Evolutionary conservation across 1,140 invertebrate species (phyloP), one percentile per base, ranked within the genome.

Genomic region (Bradysia coprophila): DNA sequence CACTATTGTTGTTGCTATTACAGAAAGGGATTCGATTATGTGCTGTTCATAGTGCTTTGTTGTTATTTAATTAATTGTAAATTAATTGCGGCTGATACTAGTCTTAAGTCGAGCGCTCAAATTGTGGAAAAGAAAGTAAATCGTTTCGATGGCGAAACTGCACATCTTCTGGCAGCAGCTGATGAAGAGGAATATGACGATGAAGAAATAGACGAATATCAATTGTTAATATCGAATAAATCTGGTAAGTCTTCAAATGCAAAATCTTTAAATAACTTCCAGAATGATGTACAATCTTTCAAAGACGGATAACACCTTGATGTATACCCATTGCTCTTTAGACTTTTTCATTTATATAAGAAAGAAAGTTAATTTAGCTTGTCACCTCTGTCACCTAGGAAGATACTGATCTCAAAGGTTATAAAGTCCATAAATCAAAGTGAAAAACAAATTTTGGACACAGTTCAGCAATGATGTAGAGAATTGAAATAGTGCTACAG

Each of bases 151-250:
- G 54, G 56, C 31, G 56, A 56, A 46, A 53, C 51, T 43, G 53
- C 49, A 50, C 50, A 58, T 53, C 50, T 58, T 51, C 54, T 53
- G 52, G 56, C 56, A 21, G 56, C 58, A 46, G 56, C 58, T 22
- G 54, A 59, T 44, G 56, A 59, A 39, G 52, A 50, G 42, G 55
- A 50, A 43, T 59, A 58, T 55, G 52, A 51, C 15, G 56, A 59
- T 42, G 56, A 59, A 40, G 49, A 57, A 42, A 36, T 46, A 20
- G 56, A 59, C 42, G 56, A 59, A 24, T 41, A 59, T 44, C 56
- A 59, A 47, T 49, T 49, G 45, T 51, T 59, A 51, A 52, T 59
- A 37, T 54, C 54, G 46, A 59, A 59, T 56, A 59, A 57, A 51
- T 59, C 56, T 45, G 56, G 56, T 59, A 18, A 50, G 56, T 49